Base-by-base conservation (phyloP, 2,797 vertebrate species). In the Myripristis jacobus region DNA sequence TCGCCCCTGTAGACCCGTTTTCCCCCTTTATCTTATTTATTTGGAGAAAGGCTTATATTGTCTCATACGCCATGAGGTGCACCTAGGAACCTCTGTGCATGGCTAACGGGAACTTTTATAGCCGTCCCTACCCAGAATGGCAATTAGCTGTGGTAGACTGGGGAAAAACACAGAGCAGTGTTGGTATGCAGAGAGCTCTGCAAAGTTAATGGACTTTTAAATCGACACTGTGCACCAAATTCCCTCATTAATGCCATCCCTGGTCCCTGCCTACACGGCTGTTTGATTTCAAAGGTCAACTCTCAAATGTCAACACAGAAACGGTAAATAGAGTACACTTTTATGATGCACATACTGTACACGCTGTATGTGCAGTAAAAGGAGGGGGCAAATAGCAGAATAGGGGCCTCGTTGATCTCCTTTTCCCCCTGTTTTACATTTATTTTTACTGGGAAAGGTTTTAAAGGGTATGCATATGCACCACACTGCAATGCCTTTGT, bases 191-290 rank as follows among this genome's bases (percentile, higher is more conserved):
- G 92, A 92, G 91, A 93, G 93, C 92, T 87, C 87, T 70, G 90
- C 91, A 82, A 95, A 95, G 92, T 93, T 96, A 96, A 96, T 95
- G 91, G 94, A 94, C 94, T 95, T 95, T 94, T 95, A 96, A 96
- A 94, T 93, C 85, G 92, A 93, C 91, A 93, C 91, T 88, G 88
- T 87, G 81, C 87, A 88, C 90, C 93, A 88, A 93, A 94, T 95
- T 89, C 92, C 93, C 90, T 94, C 93, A 94, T 95, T 95, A 95
- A 93, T 89, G 90, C 69, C 61, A 76, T 92, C 88, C 91, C 91
- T 77, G 83, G 80, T 91, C 93, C 86, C 88, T 76, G 88, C 81
- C 80, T 77, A 75, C 67, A 52, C 70, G 53, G 73, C 86, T 69
- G 70, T 92, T 93, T 90, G 88, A 89, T 91, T 92, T 85, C 91